Conservation (phyloP, 2,888 invertebrate genomes). For the Formica aserva region DNA sequence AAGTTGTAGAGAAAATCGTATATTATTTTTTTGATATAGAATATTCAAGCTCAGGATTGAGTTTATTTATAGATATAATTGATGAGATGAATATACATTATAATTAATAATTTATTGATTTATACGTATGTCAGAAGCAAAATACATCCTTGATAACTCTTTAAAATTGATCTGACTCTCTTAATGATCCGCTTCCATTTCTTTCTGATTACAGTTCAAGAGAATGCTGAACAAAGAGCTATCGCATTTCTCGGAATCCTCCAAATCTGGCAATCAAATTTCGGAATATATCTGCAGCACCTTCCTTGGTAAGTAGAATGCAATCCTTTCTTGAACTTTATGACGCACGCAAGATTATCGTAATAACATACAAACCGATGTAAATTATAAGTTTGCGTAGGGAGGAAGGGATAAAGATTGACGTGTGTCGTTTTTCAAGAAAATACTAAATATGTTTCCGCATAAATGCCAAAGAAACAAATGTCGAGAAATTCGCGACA, state of each 20-base stretch:
- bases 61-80: neutral
- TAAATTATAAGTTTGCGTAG: neutral
- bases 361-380: neutral
- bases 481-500: constrained; percentile 39
- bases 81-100: neutral
- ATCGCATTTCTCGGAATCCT: constrained; percentile 99
- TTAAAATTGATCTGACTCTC: neutral
- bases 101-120: constrained; percentile 8
- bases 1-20: neutral
- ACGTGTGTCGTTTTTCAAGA: neutral
- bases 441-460: neutral
- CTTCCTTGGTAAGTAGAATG: constrained; percentile 94
- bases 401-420: neutral
- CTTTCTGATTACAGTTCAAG: constrained; percentile 94
- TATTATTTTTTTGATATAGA: neutral
- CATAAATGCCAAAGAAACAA: neutral
- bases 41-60: neutral
- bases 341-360: neutral
- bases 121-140: neutral
- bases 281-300: constrained; percentile 99
- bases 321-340: neutral
- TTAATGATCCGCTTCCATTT: constrained; percentile 31
- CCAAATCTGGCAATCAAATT: constrained; percentile 99
- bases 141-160: neutral
- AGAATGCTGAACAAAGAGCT: constrained; percentile 99